A percentile compares a stretch with the other conserved stretches of the same genome.
These are phyloP conservation scores for Pteromalus puparum DNA, from an alignment of 1,140 invertebrate species.

Conservation along the genomic window DNA sequence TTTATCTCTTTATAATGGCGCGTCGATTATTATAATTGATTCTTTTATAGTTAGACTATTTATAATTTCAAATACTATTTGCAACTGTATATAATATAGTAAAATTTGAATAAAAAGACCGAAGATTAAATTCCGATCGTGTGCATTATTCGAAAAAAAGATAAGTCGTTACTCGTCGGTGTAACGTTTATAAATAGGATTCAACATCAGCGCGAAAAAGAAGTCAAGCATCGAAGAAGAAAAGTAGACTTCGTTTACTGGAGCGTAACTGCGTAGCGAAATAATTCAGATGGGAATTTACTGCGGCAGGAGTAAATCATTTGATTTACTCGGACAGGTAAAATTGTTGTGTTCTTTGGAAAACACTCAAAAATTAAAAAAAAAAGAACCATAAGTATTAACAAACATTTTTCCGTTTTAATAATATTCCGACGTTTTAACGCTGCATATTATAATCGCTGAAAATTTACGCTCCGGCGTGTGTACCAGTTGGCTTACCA, in stretches of 20 bases:
- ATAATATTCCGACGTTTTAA: too few species aligned
- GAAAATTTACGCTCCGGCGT: not conserved
- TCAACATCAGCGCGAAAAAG: too few species aligned
- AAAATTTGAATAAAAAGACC: not conserved
- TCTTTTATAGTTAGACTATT: not conserved
- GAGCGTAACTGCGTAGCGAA: not conserved
- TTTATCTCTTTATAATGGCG: too few species aligned
- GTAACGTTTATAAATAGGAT: too few species aligned
- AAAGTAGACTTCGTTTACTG: not conserved
- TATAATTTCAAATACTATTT: not conserved
- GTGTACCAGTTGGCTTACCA: not conserved
- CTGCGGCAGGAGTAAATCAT: not conserved
- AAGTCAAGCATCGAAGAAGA: not conserved
- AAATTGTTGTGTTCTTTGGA: not conserved
- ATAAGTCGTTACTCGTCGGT: not conserved
- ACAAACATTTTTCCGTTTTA: not conserved
- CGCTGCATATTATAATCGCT: too few species aligned
- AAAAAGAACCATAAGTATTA: not conserved
- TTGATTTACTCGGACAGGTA: slow-evolving; percentile 7
- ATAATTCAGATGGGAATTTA: slow-evolving; percentile 4
- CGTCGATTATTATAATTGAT: too few species aligned
- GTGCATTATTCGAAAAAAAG: not conserved
- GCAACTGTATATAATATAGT: not conserved
- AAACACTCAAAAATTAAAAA: not conserved
- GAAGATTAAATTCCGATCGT: not conserved